Conservation (phyloP, 2,797 vertebrate species). For the Typhlichthys subterraneus region DNA sequence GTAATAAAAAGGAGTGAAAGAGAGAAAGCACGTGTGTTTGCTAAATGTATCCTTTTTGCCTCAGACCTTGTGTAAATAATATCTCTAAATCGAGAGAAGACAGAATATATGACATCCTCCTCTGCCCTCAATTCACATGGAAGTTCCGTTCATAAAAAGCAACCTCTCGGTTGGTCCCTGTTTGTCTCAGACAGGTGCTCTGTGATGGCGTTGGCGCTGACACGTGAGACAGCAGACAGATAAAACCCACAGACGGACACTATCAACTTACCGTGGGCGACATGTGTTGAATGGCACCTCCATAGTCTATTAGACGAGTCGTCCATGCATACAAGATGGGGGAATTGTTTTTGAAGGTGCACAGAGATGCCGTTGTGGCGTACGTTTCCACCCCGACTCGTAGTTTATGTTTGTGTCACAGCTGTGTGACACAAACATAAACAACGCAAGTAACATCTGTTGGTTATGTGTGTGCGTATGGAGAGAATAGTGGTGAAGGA, state of each 20-base stretch:
- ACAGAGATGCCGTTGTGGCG: too few relatives aligned
- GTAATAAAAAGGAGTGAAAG: not conserved
- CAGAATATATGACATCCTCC: not conserved
- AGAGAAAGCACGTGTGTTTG: not conserved
- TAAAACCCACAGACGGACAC: not conserved
- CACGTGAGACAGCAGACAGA: not conserved
- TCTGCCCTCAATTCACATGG: not conserved
- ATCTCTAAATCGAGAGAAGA: not conserved
- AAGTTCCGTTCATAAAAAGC: too few relatives aligned
- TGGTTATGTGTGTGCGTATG: too few relatives aligned
- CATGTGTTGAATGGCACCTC: constrained; percentile 8
- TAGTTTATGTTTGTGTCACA: too few relatives aligned
- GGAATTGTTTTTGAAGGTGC: too few relatives aligned
- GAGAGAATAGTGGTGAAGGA: not conserved
- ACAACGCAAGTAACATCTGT: too few relatives aligned
- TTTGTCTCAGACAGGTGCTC: not conserved
- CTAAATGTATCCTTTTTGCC: not conserved
- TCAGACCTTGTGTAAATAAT: not conserved
- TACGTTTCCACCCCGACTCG: too few relatives aligned
- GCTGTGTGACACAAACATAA: too few relatives aligned
- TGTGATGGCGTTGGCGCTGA: not conserved
- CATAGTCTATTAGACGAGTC: not conserved
- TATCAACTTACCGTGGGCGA: not conserved
- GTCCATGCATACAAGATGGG: not conserved
- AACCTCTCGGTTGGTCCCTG: not conserved